phyloP scores from a whole-genome alignment of 2,797 vertebrate genomes.

The Phyllotis vaccarum region DNA sequence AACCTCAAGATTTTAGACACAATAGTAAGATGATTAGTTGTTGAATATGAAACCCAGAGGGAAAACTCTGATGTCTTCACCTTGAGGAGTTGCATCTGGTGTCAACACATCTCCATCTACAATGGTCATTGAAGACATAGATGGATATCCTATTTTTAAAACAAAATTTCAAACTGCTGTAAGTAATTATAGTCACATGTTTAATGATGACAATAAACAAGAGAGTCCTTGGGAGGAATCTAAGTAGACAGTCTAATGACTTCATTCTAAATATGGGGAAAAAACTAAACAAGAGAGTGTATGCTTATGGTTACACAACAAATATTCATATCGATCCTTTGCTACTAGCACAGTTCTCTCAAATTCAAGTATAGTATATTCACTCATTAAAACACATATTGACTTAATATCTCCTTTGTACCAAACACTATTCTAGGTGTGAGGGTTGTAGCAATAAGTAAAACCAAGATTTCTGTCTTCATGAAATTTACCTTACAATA shows the following conservation, averaged over 20 bases:
- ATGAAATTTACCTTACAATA: not conserved
- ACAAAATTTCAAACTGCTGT: conserved; percentile 47
- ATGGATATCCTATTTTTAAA: conserved; percentile 58
- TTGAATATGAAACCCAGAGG: not conserved
- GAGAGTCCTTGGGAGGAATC: not conserved
- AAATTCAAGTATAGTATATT: not conserved
- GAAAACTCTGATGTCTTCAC: conserved; percentile 41
- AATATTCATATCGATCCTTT: not conserved
- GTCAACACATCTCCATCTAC: not conserved
- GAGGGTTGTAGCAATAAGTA: not conserved
- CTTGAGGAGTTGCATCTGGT: not conserved
- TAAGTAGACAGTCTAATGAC: not conserved
- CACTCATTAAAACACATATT: not conserved
- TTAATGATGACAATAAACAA: not conserved
- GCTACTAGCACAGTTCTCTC: conserved; percentile 6
- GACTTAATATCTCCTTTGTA: not conserved
- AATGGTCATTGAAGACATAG: not conserved
- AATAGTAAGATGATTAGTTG: not conserved
- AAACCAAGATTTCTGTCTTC: not conserved
- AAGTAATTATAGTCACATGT: not conserved
- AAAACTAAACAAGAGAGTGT: not conserved
- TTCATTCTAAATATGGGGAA: conserved; percentile 42
- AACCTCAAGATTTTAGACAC: not conserved
- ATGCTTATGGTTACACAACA: not conserved
- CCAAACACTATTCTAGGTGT: not conserved